Conservation (phyloP, 2,797 vertebrate species). For the Acanthurus lineatus region DNA sequence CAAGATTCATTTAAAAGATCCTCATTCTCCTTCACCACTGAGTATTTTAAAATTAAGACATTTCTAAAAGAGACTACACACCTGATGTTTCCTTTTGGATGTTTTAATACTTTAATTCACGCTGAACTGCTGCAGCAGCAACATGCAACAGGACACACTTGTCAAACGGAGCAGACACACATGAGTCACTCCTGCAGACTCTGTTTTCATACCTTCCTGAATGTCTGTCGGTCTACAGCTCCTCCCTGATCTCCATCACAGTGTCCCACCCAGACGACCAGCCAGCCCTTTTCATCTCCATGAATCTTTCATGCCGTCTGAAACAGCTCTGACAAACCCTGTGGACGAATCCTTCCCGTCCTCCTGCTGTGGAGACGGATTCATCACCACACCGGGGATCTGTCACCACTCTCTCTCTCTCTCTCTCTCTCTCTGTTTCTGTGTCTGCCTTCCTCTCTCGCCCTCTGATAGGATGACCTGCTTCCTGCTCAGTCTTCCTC, state of each 20-base stretch:
- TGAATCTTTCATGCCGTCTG: constrained; percentile 68
- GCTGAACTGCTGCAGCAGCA: no score
- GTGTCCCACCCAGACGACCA: constrained; percentile 8
- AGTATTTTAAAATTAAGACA: no score
- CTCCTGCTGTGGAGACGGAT: constrained; percentile 42
- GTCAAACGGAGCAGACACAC: no score
- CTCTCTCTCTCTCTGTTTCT: neutral
- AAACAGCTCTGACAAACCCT: constrained; percentile 41
- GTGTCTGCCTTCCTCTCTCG: no score
- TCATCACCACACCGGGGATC: constrained; percentile 52
- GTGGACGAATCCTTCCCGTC: constrained; percentile 35
- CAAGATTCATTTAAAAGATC: no score
- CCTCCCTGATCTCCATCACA: constrained; percentile 35
- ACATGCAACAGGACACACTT: no score
- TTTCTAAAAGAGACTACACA: no score
- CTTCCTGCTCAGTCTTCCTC: constrained; percentile 28
- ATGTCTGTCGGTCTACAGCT: constrained; percentile 5
- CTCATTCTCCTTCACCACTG: no score
- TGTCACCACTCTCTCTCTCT: constrained; percentile 28
- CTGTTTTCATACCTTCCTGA: no score
- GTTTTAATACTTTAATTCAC: no score
- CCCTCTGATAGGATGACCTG: constrained; percentile 45
- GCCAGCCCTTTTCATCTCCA: constrained; percentile 47
- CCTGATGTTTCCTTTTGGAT: no score
- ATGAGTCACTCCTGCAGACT: no score